phyloP scores from a whole-genome alignment of 2,888 invertebrate species.

The Mythimna ferrago region DNA sequence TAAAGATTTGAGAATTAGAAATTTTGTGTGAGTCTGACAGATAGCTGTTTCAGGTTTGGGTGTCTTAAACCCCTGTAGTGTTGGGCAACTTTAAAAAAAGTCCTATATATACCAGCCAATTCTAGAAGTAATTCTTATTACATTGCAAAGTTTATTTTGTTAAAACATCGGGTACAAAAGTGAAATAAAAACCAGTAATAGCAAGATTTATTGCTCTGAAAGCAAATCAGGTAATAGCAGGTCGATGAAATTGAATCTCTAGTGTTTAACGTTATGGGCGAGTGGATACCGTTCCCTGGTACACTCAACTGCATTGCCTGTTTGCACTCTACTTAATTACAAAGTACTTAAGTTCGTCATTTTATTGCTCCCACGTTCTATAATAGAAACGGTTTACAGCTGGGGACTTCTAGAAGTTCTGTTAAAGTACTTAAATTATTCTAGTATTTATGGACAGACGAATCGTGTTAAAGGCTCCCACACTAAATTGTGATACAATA shows the following conservation, averaged over 20 bases:
- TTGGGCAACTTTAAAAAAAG: too few species aligned
- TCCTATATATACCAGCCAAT: conserved; percentile 20
- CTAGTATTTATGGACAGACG: too few species aligned
- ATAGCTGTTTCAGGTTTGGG: too few species aligned
- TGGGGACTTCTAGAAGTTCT: background rate
- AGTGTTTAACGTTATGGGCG: conserved; percentile 37
- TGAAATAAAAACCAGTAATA: background rate
- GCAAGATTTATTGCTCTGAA: conserved; percentile 22
- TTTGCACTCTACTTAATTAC: conserved; percentile 45
- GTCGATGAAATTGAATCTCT: conserved; percentile 44
- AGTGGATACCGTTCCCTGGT: conserved; percentile 9
- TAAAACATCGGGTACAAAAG: background rate
- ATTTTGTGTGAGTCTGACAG: too few species aligned
- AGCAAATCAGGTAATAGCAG: conserved; percentile 27
- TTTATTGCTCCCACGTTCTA: conserved; percentile 29
- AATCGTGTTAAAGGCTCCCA: too few species aligned
- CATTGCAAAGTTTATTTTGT: too few species aligned
- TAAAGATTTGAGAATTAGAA: too few species aligned
- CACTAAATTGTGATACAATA: too few species aligned
- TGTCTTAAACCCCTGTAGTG: too few species aligned
- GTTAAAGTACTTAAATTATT: background rate
- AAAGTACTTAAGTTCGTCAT: conserved; percentile 23
- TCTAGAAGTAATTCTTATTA: too few species aligned
- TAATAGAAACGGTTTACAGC: background rate
- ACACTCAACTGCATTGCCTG: conserved; percentile 22